Percentiles rank a stretch among this genome's conserved stretches.
These are phyloP conservation scores for Aphelenchoides fujianensis DNA, from an alignment of 1,140 invertebrate genomes.

Conservation along the genomic window DNA sequence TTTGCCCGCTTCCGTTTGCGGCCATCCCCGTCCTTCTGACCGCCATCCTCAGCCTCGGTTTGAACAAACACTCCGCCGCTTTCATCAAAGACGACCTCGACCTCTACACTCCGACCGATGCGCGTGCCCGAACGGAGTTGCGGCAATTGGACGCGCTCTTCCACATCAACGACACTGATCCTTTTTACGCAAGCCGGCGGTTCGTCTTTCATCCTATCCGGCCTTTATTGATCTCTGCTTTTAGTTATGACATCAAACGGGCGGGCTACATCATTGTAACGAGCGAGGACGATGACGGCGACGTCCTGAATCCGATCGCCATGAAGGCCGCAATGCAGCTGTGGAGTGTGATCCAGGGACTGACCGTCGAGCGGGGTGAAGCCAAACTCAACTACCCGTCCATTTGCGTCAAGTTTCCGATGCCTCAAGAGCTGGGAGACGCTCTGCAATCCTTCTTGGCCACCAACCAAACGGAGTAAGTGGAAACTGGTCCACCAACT, in stretches of 20 bases:
- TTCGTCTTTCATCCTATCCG: constrained; percentile 19
- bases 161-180: constrained; percentile 60
- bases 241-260: constrained; percentile 55
- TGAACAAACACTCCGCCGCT: constrained; percentile 41
- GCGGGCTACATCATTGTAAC: constrained; percentile 60
- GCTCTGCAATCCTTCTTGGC: constrained; percentile 36
- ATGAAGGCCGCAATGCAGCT: constrained; percentile 59
- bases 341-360: constrained; percentile 51
- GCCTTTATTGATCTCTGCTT: constrained; percentile 18
- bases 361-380: constrained; percentile 49
- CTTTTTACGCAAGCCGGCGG: constrained; percentile 59
- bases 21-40: constrained; percentile 54
- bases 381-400: constrained; percentile 54
- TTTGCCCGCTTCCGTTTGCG: constrained; percentile 54
- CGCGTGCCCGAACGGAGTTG: constrained; percentile 48
- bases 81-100: constrained; percentile 59
- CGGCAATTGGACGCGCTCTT: constrained; percentile 53
- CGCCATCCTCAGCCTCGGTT: constrained; percentile 39
- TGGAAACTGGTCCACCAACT: too few relatives aligned
- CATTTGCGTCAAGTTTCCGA: constrained; percentile 61
- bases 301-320: constrained; percentile 52
- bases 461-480: constrained; percentile 46
- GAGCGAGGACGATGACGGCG: constrained; percentile 44
- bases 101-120: constrained; percentile 59
- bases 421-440: constrained; percentile 51